Conservation (phyloP, 2,888 invertebrate species). For the Apotomis turbidana region DNA sequence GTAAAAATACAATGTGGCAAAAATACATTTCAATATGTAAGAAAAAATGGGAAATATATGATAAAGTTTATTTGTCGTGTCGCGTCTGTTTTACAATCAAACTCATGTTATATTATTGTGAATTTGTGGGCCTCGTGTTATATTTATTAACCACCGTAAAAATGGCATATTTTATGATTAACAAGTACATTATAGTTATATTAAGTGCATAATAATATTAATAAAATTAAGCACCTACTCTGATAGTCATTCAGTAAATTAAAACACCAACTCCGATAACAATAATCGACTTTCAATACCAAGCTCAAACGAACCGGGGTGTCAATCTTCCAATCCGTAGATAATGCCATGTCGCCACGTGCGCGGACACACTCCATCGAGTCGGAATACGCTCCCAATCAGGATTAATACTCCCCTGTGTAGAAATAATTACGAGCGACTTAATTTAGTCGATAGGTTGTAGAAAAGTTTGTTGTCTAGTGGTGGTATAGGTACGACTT, state of each 20-base stretch:
- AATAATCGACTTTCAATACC: slow-evolving; percentile 33
- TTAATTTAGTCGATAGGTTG: slow-evolving; percentile 69
- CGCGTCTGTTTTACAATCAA: too few relatives aligned
- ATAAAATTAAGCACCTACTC: background rate
- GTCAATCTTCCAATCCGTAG: slow-evolving; percentile 44
- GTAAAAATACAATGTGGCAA: too few relatives aligned
- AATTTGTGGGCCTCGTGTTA: too few relatives aligned
- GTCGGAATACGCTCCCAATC: slow-evolving; percentile 81
- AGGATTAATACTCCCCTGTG: slow-evolving; percentile 80
- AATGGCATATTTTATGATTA: too few relatives aligned
- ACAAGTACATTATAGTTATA: too few relatives aligned
- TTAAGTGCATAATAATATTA: background rate
- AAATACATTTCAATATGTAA: too few relatives aligned
- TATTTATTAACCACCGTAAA: too few relatives aligned
- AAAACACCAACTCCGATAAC: slow-evolving; percentile 19
- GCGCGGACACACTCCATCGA: slow-evolving; percentile 78
- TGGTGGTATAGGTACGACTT: background rate
- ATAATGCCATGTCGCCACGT: slow-evolving; percentile 72
- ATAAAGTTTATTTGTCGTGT: too few relatives aligned
- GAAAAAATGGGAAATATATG: too few relatives aligned
- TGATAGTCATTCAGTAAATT: slow-evolving; percentile 16
- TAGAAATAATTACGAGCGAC: slow-evolving; percentile 78
- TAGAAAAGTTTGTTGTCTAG: slow-evolving; percentile 5
- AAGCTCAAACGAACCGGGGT: slow-evolving; percentile 3
- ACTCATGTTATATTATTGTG: too few relatives aligned